These are phyloP conservation scores for Helostoma temminkii DNA, from an alignment of 2,797 vertebrate species.

Conservation along the genomic window DNA sequence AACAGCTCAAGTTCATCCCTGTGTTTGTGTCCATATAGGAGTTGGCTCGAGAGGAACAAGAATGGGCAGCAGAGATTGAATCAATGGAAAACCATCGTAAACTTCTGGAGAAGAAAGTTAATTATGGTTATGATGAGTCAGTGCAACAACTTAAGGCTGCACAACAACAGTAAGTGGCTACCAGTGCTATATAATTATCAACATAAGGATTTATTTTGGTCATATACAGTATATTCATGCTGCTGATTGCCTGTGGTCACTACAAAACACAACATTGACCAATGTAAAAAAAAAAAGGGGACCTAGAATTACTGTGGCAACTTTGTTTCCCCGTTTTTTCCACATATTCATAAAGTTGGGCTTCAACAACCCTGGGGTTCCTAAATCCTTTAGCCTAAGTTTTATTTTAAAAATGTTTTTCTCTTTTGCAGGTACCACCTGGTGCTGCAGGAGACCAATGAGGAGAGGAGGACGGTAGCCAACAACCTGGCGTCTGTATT, in stretches of 20 bases:
- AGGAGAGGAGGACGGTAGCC: slow-evolving; percentile 80
- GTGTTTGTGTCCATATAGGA: slow-evolving; percentile 71
- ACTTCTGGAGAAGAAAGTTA: slow-evolving; percentile 82
- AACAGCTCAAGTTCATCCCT: not conserved
- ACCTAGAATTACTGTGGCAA: not conserved
- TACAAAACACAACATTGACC: slow-evolving; percentile 1
- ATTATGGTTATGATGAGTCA: slow-evolving; percentile 79
- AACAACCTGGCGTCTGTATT: slow-evolving; percentile 81
- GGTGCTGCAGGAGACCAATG: slow-evolving; percentile 85
- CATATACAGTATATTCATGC: not conserved
- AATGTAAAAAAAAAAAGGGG: not conserved
- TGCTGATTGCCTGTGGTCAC: not conserved
- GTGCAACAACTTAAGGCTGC: slow-evolving; percentile 82
- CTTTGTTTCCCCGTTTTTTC: not conserved
- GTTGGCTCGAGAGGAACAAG: slow-evolving; percentile 78
- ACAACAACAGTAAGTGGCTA: slow-evolving; percentile 82
- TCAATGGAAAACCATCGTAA: slow-evolving; percentile 79
- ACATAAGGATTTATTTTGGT: not conserved
- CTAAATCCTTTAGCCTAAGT: not conserved
- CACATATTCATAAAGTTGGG: not conserved
- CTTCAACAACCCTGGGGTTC: not conserved
- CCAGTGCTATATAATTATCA: not conserved
- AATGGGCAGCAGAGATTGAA: slow-evolving; percentile 81
- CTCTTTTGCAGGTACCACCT: slow-evolving; percentile 80
- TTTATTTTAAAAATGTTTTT: not conserved